Conservation (phyloP, 2,888 invertebrate genomes). For the Spialia ferax region DNA sequence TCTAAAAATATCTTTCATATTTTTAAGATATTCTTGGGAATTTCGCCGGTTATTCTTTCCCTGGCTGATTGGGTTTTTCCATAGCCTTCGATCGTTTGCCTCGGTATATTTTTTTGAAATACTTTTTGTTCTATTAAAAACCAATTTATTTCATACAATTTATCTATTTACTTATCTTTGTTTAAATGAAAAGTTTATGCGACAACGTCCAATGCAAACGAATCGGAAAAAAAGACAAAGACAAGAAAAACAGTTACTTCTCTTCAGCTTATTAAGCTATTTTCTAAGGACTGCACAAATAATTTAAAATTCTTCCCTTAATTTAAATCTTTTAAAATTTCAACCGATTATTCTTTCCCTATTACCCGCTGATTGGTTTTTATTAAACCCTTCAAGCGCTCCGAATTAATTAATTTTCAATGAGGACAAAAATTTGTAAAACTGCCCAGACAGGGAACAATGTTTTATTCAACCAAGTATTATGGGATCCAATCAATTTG, state of each 20-base stretch:
- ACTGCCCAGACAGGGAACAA: conserved; percentile 13
- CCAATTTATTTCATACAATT: too few species aligned
- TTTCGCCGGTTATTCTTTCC: not conserved
- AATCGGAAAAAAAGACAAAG: too few species aligned
- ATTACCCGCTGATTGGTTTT: conserved; percentile 26
- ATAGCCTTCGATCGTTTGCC: not conserved
- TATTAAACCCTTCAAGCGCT: conserved; percentile 29
- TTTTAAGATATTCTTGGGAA: conserved; percentile 1
- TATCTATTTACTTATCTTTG: too few species aligned
- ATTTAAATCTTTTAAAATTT: conserved; percentile 10
- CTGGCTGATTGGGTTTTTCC: not conserved
- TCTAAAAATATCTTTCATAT: not conserved
- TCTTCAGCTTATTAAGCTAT: too few species aligned
- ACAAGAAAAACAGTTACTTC: too few species aligned
- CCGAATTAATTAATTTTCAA: conserved; percentile 36
- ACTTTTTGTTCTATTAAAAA: not conserved
- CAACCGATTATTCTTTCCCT: conserved; percentile 26
- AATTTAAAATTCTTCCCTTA: not conserved
- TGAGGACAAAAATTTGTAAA: conserved; percentile 25
- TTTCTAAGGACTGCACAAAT: not conserved
- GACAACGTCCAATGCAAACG: too few species aligned
- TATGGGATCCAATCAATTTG: conserved; percentile 17
- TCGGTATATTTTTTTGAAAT: not conserved
- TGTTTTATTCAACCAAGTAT: conserved; percentile 29
- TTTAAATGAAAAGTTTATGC: too few species aligned